A percentile compares a stretch with the other conserved stretches of the same genome.
Conservation (phyloP, 2,797 vertebrate species). For the Pitangus sulphuratus region DNA sequence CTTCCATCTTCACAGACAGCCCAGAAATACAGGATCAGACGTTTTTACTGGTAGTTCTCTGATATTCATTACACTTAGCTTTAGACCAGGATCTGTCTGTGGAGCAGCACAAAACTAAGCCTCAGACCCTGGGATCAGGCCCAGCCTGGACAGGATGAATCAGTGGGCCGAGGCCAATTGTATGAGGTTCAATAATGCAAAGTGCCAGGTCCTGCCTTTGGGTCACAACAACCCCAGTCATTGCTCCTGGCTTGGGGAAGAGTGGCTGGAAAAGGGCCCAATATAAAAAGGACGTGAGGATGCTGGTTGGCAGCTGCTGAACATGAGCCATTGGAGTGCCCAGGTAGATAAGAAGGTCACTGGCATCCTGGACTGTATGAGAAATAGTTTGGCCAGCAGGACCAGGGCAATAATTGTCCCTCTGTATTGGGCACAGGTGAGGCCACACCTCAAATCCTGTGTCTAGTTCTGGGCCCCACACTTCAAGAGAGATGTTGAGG, state of each 20-base stretch:
- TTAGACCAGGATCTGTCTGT: not conserved
- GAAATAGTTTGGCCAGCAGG: not conserved
- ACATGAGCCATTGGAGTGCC: not conserved
- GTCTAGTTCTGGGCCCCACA: no score
- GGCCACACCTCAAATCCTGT: no score
- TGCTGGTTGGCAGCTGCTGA: not conserved
- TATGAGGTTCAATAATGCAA: not conserved
- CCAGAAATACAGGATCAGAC: not conserved
- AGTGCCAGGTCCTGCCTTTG: fast-evolving
- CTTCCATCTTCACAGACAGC: not conserved
- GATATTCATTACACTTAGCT: not conserved
- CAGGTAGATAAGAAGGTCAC: not conserved
- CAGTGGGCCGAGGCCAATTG: not conserved
- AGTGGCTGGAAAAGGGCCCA: not conserved
- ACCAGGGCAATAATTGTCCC: not conserved
- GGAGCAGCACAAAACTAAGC: not conserved
- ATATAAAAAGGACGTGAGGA: not conserved
- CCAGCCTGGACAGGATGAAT: not conserved
- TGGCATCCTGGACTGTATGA: not conserved
- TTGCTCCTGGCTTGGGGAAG: not conserved
- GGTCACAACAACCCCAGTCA: not conserved
- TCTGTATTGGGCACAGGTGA: not conserved
- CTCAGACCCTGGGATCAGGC: not conserved
- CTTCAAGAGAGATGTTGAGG: not conserved
- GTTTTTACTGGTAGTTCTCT: not conserved